Evolutionary conservation across 2,888 invertebrate species (phyloP).

Genomic region (Eupsilia transversa): DNA sequence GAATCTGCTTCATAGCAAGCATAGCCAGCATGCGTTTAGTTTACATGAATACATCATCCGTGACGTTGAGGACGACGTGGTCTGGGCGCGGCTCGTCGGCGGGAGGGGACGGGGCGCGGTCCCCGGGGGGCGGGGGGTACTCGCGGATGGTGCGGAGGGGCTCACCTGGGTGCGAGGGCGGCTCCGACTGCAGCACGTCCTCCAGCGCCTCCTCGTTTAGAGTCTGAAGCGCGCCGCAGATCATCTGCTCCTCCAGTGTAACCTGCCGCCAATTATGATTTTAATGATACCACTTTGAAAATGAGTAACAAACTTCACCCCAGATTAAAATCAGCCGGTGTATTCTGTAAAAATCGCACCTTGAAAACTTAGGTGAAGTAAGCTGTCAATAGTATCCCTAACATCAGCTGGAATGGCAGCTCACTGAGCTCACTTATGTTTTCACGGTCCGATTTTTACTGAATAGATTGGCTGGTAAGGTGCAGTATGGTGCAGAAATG

Average conservation of each 20-base stretch:
- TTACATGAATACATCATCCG: slow-evolving; percentile 82
- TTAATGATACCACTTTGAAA: slow-evolving; percentile 6
- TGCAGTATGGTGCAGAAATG: not conserved
- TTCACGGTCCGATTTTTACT: too few species aligned
- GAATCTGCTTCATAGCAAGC: slow-evolving; percentile 1
- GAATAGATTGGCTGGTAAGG: too few species aligned
- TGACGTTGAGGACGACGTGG: slow-evolving; percentile 80
- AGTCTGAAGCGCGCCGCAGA: slow-evolving; percentile 97
- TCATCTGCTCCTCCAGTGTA: slow-evolving; percentile 98
- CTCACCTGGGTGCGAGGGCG: slow-evolving; percentile 90
- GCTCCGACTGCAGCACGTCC: slow-evolving; percentile 95
- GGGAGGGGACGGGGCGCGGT: slow-evolving; percentile 46
- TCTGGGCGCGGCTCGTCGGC: slow-evolving; percentile 65
- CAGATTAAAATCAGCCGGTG: slow-evolving; percentile 2
- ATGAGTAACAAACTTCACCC: not conserved
- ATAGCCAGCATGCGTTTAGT: slow-evolving; percentile 3
- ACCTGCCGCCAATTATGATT: slow-evolving; percentile 90
- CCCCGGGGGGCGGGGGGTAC: slow-evolving; percentile 67
- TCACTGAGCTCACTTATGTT: too few species aligned
- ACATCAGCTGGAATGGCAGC: too few species aligned
- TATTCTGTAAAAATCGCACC: too few species aligned
- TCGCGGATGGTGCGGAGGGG: slow-evolving; percentile 83
- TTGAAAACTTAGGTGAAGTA: too few species aligned
- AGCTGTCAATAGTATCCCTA: too few species aligned
- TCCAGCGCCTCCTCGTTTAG: slow-evolving; percentile 98